A percentile compares a stretch with the other conserved stretches of the same genome.
These are phyloP conservation scores for Diabrotica undecimpunctata DNA, from an alignment of 1,140 invertebrate species.

Conservation along the genomic window DNA sequence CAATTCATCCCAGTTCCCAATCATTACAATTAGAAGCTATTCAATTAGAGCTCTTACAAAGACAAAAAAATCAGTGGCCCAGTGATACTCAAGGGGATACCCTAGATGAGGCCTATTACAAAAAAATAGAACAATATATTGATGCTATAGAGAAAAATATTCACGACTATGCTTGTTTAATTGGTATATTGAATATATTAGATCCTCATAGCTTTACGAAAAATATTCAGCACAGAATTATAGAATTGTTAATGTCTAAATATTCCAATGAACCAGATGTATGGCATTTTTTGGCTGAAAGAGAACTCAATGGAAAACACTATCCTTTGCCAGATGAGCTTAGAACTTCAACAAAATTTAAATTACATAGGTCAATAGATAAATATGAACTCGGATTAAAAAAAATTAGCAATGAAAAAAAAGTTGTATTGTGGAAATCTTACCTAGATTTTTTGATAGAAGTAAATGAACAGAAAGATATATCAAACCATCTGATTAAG, in stretches of 20 bases:
- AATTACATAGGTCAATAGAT: constrained; percentile 15
- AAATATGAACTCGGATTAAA: constrained; percentile 29
- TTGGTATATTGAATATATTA: constrained; percentile 30
- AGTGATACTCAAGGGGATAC: constrained; percentile 5
- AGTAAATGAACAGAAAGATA: constrained; percentile 19
- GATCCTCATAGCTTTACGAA: constrained; percentile 25
- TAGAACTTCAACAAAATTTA: constrained; percentile 15
- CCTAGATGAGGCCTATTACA: constrained; percentile 19
- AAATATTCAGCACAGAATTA: constrained; percentile 26
- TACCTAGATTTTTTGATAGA: constrained; percentile 32
- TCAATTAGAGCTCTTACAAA: constrained; percentile 23
- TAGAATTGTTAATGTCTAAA: constrained; percentile 25
- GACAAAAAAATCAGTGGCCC: constrained; percentile 9
- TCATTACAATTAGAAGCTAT: constrained; percentile 24
- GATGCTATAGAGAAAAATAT: constrained; percentile 26
- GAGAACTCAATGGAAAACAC: constrained; percentile 27
- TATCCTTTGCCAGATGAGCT: not conserved
- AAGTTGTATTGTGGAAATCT: constrained; percentile 23
- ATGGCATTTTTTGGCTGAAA: constrained; percentile 33
- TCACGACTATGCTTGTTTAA: constrained; percentile 25
- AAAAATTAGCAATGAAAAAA: constrained; percentile 21
- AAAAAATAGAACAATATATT: constrained; percentile 27
- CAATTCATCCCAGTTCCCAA: constrained; percentile 22
- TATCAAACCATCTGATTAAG: constrained; percentile 20
- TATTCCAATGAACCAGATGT: constrained; percentile 21